Evolutionary conservation across 2,888 invertebrate species (phyloP).

Genomic region (Mimumesa dahlbomi): DNA sequence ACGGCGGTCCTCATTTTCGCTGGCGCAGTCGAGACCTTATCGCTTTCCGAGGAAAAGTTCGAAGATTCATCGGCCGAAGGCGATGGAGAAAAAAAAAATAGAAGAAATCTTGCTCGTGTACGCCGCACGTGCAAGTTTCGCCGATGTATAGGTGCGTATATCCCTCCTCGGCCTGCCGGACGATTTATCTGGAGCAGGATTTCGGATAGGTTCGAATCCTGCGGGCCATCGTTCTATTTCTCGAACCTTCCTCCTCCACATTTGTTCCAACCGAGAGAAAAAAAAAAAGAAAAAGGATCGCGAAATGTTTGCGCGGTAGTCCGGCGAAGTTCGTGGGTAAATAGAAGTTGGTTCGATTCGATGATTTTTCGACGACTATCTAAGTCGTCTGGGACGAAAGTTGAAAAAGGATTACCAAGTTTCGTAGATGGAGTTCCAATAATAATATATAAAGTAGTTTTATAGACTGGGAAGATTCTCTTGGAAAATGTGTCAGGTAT

Average conservation of each 20-base stretch:
- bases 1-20: conserved; percentile 45
- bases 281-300: too few relatives aligned
- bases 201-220: conserved; percentile 56
- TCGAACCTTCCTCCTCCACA: conserved; percentile 23
- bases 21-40: conserved; percentile 48
- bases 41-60: conserved; percentile 40
- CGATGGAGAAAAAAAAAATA: conserved; percentile 29
- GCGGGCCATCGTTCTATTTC: conserved; percentile 54
- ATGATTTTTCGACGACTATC: too few relatives aligned
- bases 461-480: too few relatives aligned
- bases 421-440: too few relatives aligned
- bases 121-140: neutral
- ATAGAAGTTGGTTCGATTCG: neutral
- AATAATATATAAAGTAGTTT: too few relatives aligned
- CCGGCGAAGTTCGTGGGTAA: neutral
- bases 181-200: conserved; percentile 60
- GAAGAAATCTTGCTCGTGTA: conserved; percentile 27
- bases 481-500: too few relatives aligned
- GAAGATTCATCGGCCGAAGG: conserved; percentile 42
- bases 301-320: neutral
- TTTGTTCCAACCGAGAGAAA: conserved; percentile 24
- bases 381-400: too few relatives aligned
- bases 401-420: too few relatives aligned
- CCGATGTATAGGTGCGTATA: conserved; percentile 4
- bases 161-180: conserved; percentile 10